Conservation (phyloP, 2,888 invertebrate genomes). For the Neoitamus cyanurus region DNA sequence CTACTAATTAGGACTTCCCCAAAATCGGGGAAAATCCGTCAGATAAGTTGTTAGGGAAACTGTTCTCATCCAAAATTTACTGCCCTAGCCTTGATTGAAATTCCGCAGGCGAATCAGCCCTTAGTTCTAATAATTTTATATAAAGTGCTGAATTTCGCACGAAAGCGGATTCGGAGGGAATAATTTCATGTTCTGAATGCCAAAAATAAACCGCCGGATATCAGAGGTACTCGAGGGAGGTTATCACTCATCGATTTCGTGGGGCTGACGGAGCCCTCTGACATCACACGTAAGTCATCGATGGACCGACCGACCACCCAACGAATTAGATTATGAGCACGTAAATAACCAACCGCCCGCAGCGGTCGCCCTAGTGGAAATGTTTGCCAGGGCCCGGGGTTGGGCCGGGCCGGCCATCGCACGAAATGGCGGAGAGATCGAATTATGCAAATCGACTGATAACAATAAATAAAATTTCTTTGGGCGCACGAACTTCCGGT, state of each 20-base stretch:
- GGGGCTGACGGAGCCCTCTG: background rate
- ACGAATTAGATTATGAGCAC: background rate
- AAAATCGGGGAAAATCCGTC: background rate
- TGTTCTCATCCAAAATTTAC: background rate
- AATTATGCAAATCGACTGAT: conserved; percentile 32
- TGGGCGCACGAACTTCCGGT: conserved; percentile 2
- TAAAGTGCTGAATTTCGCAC: conserved; percentile 19
- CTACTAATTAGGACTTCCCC: background rate
- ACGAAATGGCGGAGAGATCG: conserved; percentile 4
- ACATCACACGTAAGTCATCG: conserved; percentile 16
- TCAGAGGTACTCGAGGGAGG: background rate
- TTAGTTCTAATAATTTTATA: conserved; percentile 35
- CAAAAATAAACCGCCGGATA: conserved; percentile 8
- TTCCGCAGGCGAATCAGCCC: background rate
- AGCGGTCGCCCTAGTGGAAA: background rate
- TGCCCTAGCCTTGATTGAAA: background rate
- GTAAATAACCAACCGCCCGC: background rate
- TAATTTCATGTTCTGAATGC: conserved; percentile 29
- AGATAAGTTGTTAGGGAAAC: background rate
- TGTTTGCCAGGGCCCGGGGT: background rate
- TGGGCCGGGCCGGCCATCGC: background rate
- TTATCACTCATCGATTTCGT: background rate
- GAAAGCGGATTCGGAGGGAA: background rate
- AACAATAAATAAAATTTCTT: conserved; percentile 26
- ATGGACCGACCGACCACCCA: background rate